These are phyloP conservation scores for Orgyia antiqua DNA, from an alignment of 2,888 invertebrate species.

Conservation along the genomic window DNA sequence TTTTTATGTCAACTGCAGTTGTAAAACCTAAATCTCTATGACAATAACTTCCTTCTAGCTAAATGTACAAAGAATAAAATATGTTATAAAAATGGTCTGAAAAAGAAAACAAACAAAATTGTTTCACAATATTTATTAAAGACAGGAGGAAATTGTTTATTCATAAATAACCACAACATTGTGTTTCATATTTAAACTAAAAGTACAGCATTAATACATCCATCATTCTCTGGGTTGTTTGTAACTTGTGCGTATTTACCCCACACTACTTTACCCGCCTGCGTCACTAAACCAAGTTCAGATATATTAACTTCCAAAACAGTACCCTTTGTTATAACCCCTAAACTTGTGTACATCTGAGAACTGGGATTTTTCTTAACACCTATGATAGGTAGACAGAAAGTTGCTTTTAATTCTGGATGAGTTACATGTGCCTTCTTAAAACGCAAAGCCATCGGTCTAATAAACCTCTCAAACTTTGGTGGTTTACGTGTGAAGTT, in stretches of 20 bases:
- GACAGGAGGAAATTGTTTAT: too few species aligned
- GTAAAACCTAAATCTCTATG: too few species aligned
- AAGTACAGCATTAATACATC: slow-evolving; percentile 98
- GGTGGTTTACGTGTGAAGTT: slow-evolving; percentile 99
- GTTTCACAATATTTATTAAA: slow-evolving; percentile 31
- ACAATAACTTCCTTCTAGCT: too few species aligned
- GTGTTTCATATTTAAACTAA: too few species aligned
- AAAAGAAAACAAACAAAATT: too few species aligned
- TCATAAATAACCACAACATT: too few species aligned
- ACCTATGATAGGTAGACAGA: slow-evolving; percentile 97
- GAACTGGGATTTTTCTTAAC: slow-evolving; percentile 99
- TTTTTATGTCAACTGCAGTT: too few species aligned
- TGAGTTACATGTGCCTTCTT: slow-evolving; percentile 99
- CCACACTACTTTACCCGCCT: slow-evolving; percentile 99
- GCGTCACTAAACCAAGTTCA: slow-evolving; percentile 98
- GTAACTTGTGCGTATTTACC: slow-evolving; percentile 99
- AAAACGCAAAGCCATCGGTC: slow-evolving; percentile 97
- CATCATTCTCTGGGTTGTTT: slow-evolving; percentile 99
- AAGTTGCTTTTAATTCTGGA: slow-evolving; percentile 99
- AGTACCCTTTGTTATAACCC: slow-evolving; percentile 99
- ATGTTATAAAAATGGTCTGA: too few species aligned
- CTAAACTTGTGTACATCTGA: slow-evolving; percentile 96
- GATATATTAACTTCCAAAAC: slow-evolving; percentile 99
- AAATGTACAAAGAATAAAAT: too few species aligned
- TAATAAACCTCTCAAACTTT: slow-evolving; percentile 98